Evolutionary conservation across 2,797 vertebrate genomes (phyloP).

Genomic region (Delichon dasypus): DNA sequence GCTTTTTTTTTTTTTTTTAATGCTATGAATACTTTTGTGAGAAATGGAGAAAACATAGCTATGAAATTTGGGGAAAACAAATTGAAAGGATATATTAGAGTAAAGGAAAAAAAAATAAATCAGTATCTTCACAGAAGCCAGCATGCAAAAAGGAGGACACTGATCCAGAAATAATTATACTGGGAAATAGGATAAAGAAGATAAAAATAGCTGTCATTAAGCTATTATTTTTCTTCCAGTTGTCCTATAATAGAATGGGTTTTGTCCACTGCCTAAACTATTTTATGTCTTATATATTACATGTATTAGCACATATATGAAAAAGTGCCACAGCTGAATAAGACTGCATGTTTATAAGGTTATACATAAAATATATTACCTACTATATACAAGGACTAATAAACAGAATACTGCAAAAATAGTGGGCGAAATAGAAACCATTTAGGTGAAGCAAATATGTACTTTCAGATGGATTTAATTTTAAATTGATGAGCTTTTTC

Average conservation of each 20-base stretch:
- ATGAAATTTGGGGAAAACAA: background rate
- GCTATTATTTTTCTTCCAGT: slow-evolving; percentile 44
- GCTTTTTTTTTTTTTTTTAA: background rate
- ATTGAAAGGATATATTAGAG: background rate
- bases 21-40: background rate
- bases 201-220: slow-evolving; percentile 62
- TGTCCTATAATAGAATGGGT: background rate
- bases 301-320: background rate
- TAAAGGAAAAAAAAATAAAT: background rate
- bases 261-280: background rate
- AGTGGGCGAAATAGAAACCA: background rate
- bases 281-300: background rate
- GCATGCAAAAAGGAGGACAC: slow-evolving; percentile 54
- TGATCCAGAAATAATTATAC: slow-evolving; percentile 64
- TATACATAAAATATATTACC: background rate
- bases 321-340: background rate
- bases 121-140: slow-evolving; percentile 2
- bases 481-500: background rate
- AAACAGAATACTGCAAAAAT: background rate
- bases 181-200: slow-evolving; percentile 60
- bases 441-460: background rate
- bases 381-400: background rate
- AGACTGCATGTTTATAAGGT: background rate
- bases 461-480: background rate
- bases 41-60: background rate